Evolutionary conservation across 2,113 vertebrate genomes (phyloP), one percentile per base, ranked within the genome.

Genomic region (Zosterops pallidus): DNA sequence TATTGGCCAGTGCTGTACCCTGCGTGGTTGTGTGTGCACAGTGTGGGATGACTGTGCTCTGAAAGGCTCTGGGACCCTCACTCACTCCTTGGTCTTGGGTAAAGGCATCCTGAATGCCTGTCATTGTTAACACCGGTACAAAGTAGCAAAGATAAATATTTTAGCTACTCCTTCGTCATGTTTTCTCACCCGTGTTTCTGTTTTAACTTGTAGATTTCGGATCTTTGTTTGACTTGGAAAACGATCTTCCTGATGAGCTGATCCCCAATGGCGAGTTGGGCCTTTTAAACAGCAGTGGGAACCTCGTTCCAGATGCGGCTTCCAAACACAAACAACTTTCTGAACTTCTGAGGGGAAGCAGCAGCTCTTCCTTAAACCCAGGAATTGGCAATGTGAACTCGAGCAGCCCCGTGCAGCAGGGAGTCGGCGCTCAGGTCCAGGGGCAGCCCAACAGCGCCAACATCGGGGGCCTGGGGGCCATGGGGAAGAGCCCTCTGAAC

Each of bases 311-410:
- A 70, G 99, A 99, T 96, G 99, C 99, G 31, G 99, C 99, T 94
- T 98, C 99, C 95, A 99, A 99, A 98, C 99, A 99, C 97, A 99
- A 99, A 96, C 99, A 99, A 87, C 98, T 99, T 83, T 99, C 99
- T 1, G 99, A 99, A 94, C 99, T 99, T 80, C 98, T 99, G n/a
- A 98, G 99, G 75, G 98, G 99, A 50, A 98, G 99, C 96, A 98
- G 98, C 19, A 94, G 98, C 92, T 97, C 99, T 81, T 98, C 97
- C 93, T 97, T 99, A 82, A 98, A 96, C 91, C 97, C 98, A 64
- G 98, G 98, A 41, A 96, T 98, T 71, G 98, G 97, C 81, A 98
- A 89, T 96, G 98, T 99, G 86, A 99, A 98, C 96, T 98, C 99
- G 1, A 97, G 96, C 57, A 99, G 98, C 95, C 98, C 98, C 17